A percentile compares a stretch with the other conserved stretches of the same genome.
phyloP scores from a whole-genome alignment of 1,140 invertebrate genomes.

The Bombus haemorrhoidalis region DNA sequence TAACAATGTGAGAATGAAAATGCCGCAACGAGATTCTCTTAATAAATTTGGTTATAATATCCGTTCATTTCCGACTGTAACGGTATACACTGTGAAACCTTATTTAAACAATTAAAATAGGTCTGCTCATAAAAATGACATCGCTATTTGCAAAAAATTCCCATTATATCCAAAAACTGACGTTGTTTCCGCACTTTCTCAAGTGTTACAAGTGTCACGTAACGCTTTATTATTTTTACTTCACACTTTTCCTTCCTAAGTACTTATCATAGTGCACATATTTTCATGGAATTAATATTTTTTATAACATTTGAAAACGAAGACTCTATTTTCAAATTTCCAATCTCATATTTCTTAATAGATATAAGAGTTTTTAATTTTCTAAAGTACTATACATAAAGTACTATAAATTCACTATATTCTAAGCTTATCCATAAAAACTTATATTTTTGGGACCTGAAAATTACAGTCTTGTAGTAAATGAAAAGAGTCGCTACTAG shows the following conservation, averaged over 20 bases:
- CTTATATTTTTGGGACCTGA: too few species aligned
- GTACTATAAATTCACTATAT: too few species aligned
- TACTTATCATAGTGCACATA: background rate
- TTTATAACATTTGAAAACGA: too few species aligned
- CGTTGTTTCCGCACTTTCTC: background rate
- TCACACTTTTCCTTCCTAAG: too few species aligned
- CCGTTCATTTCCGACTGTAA: background rate
- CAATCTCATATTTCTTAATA: too few species aligned
- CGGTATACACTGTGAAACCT: slow-evolving; percentile 10
- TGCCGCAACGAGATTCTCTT: background rate
- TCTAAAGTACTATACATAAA: too few species aligned
- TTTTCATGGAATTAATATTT: background rate
- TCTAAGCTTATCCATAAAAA: too few species aligned
- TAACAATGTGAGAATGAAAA: slow-evolving; percentile 26
- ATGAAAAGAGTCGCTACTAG: too few species aligned
- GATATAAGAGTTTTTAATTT: too few species aligned
- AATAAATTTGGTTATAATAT: slow-evolving; percentile 18
- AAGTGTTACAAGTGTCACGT: background rate
- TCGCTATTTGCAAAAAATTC: background rate
- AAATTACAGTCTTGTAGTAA: too few species aligned
- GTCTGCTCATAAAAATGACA: background rate
- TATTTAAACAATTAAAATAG: slow-evolving; percentile 19
- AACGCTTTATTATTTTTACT: background rate
- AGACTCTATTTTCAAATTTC: too few species aligned
- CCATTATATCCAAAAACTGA: background rate